Evolutionary conservation across 2,113 vertebrate species (phyloP), one percentile per base, ranked within the genome.

Genomic region (Trematomus loennbergii): DNA sequence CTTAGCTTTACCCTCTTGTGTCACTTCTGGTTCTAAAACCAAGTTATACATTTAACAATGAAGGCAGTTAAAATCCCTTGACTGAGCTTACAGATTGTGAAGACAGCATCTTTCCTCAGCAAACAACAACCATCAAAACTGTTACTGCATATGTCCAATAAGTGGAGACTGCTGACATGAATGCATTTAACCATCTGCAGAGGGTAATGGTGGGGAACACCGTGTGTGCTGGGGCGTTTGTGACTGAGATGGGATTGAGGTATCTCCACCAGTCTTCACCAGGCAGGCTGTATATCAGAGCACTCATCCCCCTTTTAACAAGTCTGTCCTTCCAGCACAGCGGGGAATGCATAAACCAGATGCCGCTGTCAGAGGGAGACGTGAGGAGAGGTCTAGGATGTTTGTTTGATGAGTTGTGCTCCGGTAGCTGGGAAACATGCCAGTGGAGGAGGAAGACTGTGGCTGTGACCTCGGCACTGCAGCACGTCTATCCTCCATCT

Each of bases 311-410:
- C 77, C 71, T 78, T 86, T 91, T 91, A 88, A 89, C 82, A 91
- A 89, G 86, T 85, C 79, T 53, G 84, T 18, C 87, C 78, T 77
- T 88, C 78, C 74, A 82, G 79, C 55, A 65, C 86, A 83, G 78
- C 12, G 13, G 82, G 67, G 84, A 88, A 94, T 90, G 88, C 74
- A 81, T 85, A 88, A 92, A 94, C 85, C 94, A 94, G 93, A 94
- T 87, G 86, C 85, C 88, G 84, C 82, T 84, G 86, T 87, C 81
- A 75, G 54, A 75, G 68, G 78, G 75, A 75, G 78, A 25, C 49
- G 65, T 52, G 78, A 86, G 72, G 86, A 84, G 81, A 36, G 75
- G 78, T 48, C 52, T 40, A 7, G 78, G 82, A 75, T 79, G 82
- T 20, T 40, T 52, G 83, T 86, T 62, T 81, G 89, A 88, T 45